Conservation (phyloP, 2,113 vertebrate species). For the Melospiza georgiana region DNA sequence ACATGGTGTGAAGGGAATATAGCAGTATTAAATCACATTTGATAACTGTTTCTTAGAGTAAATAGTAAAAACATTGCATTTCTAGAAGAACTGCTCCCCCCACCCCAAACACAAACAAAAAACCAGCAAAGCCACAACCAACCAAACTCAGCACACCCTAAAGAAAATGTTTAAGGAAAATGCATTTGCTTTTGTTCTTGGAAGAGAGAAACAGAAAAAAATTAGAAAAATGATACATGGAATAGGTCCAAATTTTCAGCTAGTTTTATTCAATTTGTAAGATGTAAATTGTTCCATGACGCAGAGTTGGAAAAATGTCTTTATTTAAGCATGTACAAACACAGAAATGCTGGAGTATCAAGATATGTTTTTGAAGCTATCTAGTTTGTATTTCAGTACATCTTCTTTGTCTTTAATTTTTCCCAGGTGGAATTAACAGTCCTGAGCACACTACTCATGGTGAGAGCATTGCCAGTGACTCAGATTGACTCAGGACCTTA, state of each 20-base stretch:
- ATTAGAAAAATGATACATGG: not conserved
- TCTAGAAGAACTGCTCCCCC: not conserved
- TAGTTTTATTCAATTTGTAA: not conserved
- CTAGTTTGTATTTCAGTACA: not conserved
- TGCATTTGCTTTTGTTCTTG: not conserved
- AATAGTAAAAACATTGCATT: not conserved
- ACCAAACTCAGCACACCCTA: not conserved
- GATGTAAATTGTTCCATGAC: not conserved
- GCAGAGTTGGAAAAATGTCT: not conserved
- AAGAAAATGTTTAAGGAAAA: not conserved
- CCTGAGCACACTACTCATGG: not conserved
- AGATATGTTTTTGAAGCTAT: not conserved
- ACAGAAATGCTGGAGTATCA: not conserved
- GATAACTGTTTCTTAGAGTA: not conserved
- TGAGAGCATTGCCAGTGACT: not conserved
- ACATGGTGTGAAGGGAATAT: not conserved
- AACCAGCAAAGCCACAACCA: not conserved
- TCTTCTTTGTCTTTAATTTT: not conserved
- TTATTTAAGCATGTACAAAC: not conserved
- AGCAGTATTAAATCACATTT: not conserved
- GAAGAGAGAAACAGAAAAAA: not conserved
- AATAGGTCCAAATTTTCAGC: not conserved
- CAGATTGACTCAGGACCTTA: not conserved
- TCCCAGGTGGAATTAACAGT: not conserved
- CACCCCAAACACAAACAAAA: not conserved